Evolutionary conservation across 2,797 vertebrate species (phyloP).

Genomic region (Bufotes viridis): DNA sequence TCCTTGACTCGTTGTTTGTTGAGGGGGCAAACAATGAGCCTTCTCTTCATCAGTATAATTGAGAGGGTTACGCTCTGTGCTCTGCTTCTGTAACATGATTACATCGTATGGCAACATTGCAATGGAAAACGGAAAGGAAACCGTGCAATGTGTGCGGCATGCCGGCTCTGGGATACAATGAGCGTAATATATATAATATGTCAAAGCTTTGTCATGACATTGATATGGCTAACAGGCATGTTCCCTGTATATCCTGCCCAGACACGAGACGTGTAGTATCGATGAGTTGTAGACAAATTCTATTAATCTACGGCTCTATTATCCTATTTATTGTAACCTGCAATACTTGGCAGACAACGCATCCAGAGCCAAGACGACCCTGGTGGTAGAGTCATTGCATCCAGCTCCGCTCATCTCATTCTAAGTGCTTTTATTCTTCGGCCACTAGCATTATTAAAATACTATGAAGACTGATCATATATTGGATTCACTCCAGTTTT

Average conservation of each 20-base stretch:
- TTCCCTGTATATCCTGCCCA: background rate
- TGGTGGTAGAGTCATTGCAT: background rate
- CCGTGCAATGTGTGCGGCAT: background rate
- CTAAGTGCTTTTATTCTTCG: background rate
- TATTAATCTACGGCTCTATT: constrained; percentile 6
- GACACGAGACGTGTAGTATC: background rate
- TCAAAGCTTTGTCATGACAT: background rate
- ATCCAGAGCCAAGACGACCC: background rate
- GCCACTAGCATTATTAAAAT: background rate
- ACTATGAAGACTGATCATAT: background rate
- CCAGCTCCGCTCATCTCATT: background rate
- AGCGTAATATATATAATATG: background rate
- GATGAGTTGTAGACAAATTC: constrained; percentile 23
- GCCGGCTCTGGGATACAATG: background rate
- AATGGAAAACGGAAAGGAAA: constrained; percentile 37
- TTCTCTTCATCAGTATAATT: constrained; percentile 60
- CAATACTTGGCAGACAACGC: background rate
- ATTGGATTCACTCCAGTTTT: background rate
- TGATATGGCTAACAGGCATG: constrained; percentile 17
- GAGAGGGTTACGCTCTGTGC: constrained; percentile 40
- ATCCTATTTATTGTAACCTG: constrained; percentile 15
- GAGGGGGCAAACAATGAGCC: constrained; percentile 69
- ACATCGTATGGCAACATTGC: constrained; percentile 35
- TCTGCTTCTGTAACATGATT: constrained; percentile 43
- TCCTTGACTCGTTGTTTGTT: constrained; percentile 83